phyloP scores from a whole-genome alignment of 1,140 invertebrate genomes.

The Brachionus koreanus region DNA sequence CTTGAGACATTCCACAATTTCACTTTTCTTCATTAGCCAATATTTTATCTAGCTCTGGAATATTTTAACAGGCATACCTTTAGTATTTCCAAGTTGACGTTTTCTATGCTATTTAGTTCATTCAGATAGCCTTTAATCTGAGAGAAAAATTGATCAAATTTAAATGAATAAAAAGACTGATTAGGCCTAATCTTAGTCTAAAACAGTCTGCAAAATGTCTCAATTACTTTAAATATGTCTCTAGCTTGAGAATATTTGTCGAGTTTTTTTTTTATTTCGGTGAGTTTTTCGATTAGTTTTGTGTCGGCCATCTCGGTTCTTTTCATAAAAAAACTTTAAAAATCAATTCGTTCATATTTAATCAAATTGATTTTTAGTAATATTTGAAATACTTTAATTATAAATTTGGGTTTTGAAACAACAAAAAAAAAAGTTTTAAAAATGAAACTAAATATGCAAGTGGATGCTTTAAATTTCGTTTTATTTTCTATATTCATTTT shows the following conservation, averaged over 20 bases:
- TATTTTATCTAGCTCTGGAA: not conserved
- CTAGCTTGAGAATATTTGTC: conserved; percentile 31
- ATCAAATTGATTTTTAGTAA: not conserved
- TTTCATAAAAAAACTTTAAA: not conserved
- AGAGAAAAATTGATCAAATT: not conserved
- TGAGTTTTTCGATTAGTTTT: conserved; percentile 23
- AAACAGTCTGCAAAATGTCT: not conserved
- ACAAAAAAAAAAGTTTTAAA: not conserved
- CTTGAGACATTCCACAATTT: conserved; percentile 37
- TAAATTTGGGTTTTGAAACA: not conserved
- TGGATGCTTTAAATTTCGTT: conserved; percentile 26
- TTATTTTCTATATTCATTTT: not conserved
- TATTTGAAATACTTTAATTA: not conserved
- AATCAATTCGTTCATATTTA: not conserved
- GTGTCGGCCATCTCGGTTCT: not conserved
- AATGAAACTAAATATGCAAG: not conserved
- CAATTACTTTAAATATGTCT: conserved; percentile 30
- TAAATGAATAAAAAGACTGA: not conserved
- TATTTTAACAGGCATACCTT: not conserved
- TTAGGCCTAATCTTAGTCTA: not conserved
- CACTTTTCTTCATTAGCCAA: not conserved
- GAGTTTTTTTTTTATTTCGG: conserved; percentile 18
- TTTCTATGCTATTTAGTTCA: conserved; percentile 18
- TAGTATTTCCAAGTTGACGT: conserved; percentile 16
- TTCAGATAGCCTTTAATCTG: conserved; percentile 36